Evolutionary conservation across 2,797 vertebrate species (phyloP).

Genomic region (Borostomias antarcticus): DNA sequence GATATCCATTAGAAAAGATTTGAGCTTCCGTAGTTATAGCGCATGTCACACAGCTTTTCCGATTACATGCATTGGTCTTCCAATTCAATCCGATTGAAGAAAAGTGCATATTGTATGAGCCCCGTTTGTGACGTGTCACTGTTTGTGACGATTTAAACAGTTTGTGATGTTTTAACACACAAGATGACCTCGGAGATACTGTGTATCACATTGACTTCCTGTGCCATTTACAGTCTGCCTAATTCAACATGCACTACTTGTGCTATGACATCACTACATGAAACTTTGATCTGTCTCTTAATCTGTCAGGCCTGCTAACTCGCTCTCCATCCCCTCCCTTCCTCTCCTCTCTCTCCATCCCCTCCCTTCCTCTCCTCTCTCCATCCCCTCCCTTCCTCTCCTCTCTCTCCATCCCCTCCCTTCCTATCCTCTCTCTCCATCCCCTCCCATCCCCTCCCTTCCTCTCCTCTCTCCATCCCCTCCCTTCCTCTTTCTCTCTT

Average conservation of each 20-base stretch:
- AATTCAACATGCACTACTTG: constrained; percentile 62
- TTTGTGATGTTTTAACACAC: constrained; percentile 16
- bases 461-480: constrained; percentile 1
- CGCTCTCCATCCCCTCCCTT: background rate
- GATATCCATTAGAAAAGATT: too few species aligned
- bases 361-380: background rate
- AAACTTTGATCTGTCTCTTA: constrained; percentile 74
- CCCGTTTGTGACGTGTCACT: too few species aligned
- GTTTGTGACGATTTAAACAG: too few species aligned
- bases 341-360: background rate
- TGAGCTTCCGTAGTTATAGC: too few species aligned
- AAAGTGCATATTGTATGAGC: too few species aligned
- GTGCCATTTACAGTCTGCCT: constrained; percentile 58
- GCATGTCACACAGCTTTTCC: too few species aligned
- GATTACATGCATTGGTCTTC: too few species aligned
- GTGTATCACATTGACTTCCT: constrained; percentile 19
- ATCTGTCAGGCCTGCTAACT: constrained; percentile 67
- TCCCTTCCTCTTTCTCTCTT: background rate
- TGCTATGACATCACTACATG: constrained; percentile 72
- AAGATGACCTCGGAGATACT: background rate
- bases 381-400: background rate
- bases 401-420: background rate
- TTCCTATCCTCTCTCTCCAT: background rate
- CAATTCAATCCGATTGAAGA: too few species aligned
- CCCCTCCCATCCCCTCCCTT: background rate